Percentiles rank a stretch among this genome's conserved stretches.
Evolutionary conservation across 2,113 vertebrate species (phyloP).

Genomic region (Monarcha castaneiventris): DNA sequence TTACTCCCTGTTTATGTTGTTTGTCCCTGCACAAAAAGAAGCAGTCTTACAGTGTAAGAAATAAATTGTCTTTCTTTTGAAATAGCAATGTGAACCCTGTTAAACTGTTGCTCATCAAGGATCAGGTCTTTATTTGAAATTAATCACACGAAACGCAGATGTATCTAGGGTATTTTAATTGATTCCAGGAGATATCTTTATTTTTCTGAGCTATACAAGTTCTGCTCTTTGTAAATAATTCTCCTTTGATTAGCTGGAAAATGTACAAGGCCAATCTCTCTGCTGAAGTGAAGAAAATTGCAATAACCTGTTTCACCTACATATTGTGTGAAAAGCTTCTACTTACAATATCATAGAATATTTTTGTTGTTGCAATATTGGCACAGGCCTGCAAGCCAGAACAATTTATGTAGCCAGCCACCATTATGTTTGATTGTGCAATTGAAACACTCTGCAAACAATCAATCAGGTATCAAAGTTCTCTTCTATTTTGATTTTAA

Average conservation of each 20-base stretch:
- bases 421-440: not conserved
- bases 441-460: not conserved
- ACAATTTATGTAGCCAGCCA: not conserved
- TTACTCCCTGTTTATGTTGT: not conserved
- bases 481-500: not conserved
- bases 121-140: not conserved
- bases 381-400: not conserved
- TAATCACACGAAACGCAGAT: not conserved
- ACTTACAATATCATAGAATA: not conserved
- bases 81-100: not conserved
- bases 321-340: not conserved
- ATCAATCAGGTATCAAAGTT: not conserved
- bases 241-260: not conserved
- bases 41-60: not conserved
- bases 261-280: not conserved
- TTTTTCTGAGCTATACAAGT: not conserved
- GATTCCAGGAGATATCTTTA: not conserved
- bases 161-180: not conserved
- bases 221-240: not conserved
- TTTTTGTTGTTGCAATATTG: not conserved
- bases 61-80: not conserved
- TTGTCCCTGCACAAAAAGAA: not conserved
- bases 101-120: not conserved
- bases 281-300: not conserved
- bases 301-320: not conserved